Evolutionary conservation across 2,888 invertebrate genomes (phyloP).

Genomic region (Podabrus alpinus): DNA sequence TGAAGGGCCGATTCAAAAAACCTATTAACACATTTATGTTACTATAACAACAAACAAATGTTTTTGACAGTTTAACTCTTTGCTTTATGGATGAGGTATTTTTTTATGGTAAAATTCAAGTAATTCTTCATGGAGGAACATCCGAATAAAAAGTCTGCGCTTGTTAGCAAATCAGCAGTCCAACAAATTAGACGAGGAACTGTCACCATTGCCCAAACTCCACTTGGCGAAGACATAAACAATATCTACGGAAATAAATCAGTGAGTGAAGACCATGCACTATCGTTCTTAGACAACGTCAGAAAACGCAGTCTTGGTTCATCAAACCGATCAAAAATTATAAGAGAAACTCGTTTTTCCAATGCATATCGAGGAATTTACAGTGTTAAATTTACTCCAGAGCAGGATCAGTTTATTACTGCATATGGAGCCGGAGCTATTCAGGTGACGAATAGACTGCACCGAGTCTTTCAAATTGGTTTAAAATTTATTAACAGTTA

Average conservation of each 20-base stretch:
- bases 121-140: neutral
- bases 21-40: slow-evolving; percentile 26
- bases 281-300: neutral
- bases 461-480: neutral
- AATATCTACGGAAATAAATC: neutral
- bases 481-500: slow-evolving; percentile 37
- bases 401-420: slow-evolving; percentile 56
- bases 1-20: slow-evolving; percentile 31
- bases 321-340: slow-evolving; percentile 26
- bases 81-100: neutral
- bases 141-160: neutral
- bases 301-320: neutral
- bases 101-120: neutral
- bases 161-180: neutral
- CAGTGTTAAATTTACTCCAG: slow-evolving; percentile 53
- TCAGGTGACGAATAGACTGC: slow-evolving; percentile 54
- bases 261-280: neutral
- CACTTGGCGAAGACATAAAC: neutral
- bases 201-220: neutral
- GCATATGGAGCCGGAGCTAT: slow-evolving; percentile 61
- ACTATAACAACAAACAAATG: slow-evolving; percentile 22
- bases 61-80: neutral
- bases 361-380: slow-evolving; percentile 48
- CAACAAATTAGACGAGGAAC: neutral
- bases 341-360: slow-evolving; percentile 45